Base-by-base conservation (phyloP, 2,797 vertebrate genomes). In the Holocentrus rufus region DNA sequence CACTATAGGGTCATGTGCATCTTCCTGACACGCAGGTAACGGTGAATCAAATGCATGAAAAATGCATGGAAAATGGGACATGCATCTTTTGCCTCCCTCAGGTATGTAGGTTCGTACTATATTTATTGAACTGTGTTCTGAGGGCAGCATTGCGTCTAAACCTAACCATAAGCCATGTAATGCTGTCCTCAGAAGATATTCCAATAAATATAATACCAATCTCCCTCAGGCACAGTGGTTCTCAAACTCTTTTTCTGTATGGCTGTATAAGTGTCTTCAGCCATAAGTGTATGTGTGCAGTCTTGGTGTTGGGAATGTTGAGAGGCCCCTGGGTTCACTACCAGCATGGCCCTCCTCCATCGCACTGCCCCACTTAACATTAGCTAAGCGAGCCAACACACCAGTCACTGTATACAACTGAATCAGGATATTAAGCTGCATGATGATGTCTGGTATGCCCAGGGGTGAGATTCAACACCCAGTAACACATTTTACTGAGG, bases 291-390 rank as follows among this genome's bases (percentile, higher is more conserved):
- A n/a, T 50, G 67, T 39, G 68, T 61, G 46, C 34, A 27, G 31
- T 42, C 10, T 59, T 39, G 11, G 18, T 25, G 55, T 49, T 31
- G 44, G 69, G 77, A 65, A 50, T 52, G n/a, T 61, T 15, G 63
- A 60, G 57, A 65, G 30, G 31, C 65, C 67, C 62, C 76, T 67
- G 76, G 66, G 77, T 71, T 69, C 65, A 8, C 50, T 54, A 25
- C 20, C 68, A 46, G 53, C 17, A 47, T 57, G 67, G 42, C 66
- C 27, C 17, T 23, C 46, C 31, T 18, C 42, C 60, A 52, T 23
- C 50, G 10, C 50, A 10, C 9, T 52, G 50, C 50, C 23, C 31
- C 63, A 50, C 31, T 52, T 65, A 65, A 53, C 63, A 65, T 65
- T 50, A 22, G 31, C 30, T 39, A 13, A 53, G 59, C 50, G 23